Conservation (phyloP, 2,888 invertebrate species). For the Serrognathus titanus region DNA sequence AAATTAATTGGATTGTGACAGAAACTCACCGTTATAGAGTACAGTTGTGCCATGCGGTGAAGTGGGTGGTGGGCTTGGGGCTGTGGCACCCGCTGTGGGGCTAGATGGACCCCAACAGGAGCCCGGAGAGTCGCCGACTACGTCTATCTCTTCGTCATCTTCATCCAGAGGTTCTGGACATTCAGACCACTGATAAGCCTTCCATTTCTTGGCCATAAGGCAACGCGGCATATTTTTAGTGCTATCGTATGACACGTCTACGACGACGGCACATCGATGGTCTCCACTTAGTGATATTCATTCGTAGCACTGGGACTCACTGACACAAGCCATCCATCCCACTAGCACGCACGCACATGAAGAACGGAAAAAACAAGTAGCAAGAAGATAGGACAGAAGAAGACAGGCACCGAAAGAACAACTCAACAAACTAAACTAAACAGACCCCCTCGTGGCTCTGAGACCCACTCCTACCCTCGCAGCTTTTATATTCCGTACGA, state of each 20-base stretch:
- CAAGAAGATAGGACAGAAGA: constrained; percentile 39
- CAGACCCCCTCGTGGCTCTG: constrained; percentile 57
- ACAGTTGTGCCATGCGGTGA: constrained; percentile 67
- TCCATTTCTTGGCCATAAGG: constrained; percentile 95
- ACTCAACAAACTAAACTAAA: constrained; percentile 51
- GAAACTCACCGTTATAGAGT: constrained; percentile 70
- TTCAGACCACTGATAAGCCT: constrained; percentile 77
- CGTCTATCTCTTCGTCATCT: constrained; percentile 84
- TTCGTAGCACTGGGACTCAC: constrained; percentile 20
- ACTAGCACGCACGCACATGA: constrained; percentile 25
- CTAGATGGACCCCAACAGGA: constrained; percentile 72
- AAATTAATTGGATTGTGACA: constrained; percentile 15
- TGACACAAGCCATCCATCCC: constrained; percentile 21
- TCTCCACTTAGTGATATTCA: constrained; percentile 25
- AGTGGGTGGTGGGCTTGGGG: constrained; percentile 69
- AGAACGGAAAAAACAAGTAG: constrained; percentile 27
- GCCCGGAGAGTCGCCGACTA: constrained; percentile 59
- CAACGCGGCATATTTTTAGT: constrained; percentile 79
- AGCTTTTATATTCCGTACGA: constrained; percentile 51
- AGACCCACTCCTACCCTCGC: constrained; percentile 48
- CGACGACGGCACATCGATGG: constrained; percentile 43
- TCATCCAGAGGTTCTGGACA: constrained; percentile 56
- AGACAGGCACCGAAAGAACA: constrained; percentile 49
- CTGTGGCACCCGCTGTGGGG: constrained; percentile 72
- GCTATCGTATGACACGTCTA: constrained; percentile 57